phyloP scores from a whole-genome alignment of 2,113 vertebrate species.

The Lucifuga dentata region DNA sequence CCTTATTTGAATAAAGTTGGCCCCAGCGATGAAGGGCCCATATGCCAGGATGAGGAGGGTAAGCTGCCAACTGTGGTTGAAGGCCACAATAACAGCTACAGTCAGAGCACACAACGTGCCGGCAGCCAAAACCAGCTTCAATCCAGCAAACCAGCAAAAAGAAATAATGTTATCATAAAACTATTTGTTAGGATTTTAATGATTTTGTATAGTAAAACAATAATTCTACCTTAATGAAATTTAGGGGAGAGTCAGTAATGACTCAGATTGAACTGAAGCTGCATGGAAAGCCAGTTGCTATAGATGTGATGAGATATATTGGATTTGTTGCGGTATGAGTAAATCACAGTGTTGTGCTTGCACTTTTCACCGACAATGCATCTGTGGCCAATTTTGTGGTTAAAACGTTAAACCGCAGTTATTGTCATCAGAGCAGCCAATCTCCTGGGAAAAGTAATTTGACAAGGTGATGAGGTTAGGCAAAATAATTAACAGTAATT shows the following conservation, averaged over 20 bases:
- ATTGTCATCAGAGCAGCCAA: conserved; percentile 84
- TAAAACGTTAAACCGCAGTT: conserved; percentile 78
- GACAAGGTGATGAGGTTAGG: conserved; percentile 37
- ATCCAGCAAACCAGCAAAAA: conserved; percentile 62
- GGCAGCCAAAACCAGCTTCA: conserved; percentile 72
- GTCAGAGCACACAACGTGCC: conserved; percentile 49
- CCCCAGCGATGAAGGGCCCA: conserved; percentile 75
- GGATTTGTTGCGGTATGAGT: conserved; percentile 24
- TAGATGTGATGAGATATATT: conserved; percentile 5
- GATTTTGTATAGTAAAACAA: too few relatives aligned
- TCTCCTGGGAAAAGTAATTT: conserved; percentile 58
- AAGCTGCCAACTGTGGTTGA: conserved; percentile 82
- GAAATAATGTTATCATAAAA: conserved; percentile 19
- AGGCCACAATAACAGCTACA: conserved; percentile 75
- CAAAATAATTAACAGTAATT: conserved; percentile 58
- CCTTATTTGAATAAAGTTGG: conserved; percentile 73
- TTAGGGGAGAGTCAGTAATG: background rate
- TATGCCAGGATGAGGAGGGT: conserved; percentile 81
- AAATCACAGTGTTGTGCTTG: conserved; percentile 59
- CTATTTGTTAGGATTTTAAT: background rate
- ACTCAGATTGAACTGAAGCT: background rate
- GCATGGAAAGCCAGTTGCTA: background rate
- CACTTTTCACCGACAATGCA: conserved; percentile 85
- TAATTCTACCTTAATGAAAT: conserved; percentile 9
- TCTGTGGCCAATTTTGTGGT: conserved; percentile 86